Percentiles rank a stretch among this genome's conserved stretches.
phyloP scores from a whole-genome alignment of 37 sponge, comb jelly and placozoan species.

The Dysidea cf. avara region DNA sequence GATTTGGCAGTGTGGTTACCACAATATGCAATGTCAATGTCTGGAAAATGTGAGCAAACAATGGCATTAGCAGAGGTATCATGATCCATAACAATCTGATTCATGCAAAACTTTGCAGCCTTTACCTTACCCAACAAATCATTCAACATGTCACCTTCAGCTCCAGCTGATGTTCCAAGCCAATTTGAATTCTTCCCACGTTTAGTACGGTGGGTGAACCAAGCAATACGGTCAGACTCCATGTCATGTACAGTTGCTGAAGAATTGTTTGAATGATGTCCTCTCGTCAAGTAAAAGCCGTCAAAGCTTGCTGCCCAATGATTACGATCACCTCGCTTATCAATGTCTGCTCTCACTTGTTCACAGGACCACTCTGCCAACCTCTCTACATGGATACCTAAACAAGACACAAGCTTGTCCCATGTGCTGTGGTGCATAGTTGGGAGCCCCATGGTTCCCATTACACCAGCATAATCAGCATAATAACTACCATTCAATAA shows the following conservation, averaged over 20 bases:
- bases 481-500: constrained; percentile 12
- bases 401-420: background rate
- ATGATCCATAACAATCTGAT: no score
- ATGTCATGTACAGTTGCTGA: no score
- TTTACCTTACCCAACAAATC: constrained; percentile 4
- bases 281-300: constrained; percentile 15
- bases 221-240: constrained; percentile 13
- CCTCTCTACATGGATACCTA: background rate
- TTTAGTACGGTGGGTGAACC: constrained; percentile 14
- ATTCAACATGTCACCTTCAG: constrained; percentile 7
- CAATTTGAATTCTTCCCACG: constrained; percentile 1
- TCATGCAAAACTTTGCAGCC: background rate
- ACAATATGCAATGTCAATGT: constrained; percentile 5
- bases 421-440: background rate
- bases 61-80: no score
- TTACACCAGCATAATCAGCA: background rate
- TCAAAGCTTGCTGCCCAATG: constrained; percentile 3
- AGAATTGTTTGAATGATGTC: constrained; percentile 14
- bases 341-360: constrained; percentile 4
- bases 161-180: constrained; percentile 9
- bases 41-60: constrained; percentile 9
- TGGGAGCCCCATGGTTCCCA: background rate
- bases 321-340: constrained; percentile 1
- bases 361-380: constrained; percentile 5
- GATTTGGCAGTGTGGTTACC: constrained; percentile 11